A percentile compares a stretch with the other conserved stretches of the same genome.
Conservation (phyloP, 2,888 invertebrate species). For the Tanaodytes sp. region DNA sequence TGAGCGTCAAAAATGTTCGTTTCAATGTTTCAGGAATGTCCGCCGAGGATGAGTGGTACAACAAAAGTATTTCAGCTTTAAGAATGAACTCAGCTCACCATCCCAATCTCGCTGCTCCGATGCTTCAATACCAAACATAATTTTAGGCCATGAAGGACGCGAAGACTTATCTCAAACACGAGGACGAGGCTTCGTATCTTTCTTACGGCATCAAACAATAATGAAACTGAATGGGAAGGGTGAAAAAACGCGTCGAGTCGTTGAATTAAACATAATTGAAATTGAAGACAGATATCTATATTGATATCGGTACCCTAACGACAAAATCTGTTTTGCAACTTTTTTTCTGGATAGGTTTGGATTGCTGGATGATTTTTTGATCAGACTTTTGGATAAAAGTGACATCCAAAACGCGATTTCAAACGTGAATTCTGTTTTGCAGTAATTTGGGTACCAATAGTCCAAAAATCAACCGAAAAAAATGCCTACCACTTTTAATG, state of each 20-base stretch:
- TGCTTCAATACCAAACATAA: constrained; percentile 98
- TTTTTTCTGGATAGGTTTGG: no score
- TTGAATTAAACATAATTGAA: constrained; percentile 33
- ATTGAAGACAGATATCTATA: constrained; percentile 17
- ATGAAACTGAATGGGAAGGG: constrained; percentile 15
- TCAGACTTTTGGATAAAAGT: no score
- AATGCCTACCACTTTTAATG: no score
- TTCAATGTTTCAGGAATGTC: constrained; percentile 83
- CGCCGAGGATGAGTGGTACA: constrained; percentile 98
- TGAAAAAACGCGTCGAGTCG: constrained; percentile 28
- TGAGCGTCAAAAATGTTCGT: not conserved
- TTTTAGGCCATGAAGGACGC: constrained; percentile 69
- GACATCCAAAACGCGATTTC: no score
- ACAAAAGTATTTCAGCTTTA: constrained; percentile 95
- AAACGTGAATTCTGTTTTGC: no score
- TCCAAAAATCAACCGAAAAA: no score
- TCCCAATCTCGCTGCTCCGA: constrained; percentile 94
- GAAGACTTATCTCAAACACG: constrained; percentile 47
- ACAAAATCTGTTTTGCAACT: no score
- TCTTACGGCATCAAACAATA: constrained; percentile 51
- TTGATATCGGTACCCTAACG: no score
- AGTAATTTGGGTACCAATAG: no score
- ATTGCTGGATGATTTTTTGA: no score
- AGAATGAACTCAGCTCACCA: constrained; percentile 97
- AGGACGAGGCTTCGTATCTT: constrained; percentile 55